phyloP scores from a whole-genome alignment of 2,797 vertebrate genomes.

The Micrastur ruficollis region DNA sequence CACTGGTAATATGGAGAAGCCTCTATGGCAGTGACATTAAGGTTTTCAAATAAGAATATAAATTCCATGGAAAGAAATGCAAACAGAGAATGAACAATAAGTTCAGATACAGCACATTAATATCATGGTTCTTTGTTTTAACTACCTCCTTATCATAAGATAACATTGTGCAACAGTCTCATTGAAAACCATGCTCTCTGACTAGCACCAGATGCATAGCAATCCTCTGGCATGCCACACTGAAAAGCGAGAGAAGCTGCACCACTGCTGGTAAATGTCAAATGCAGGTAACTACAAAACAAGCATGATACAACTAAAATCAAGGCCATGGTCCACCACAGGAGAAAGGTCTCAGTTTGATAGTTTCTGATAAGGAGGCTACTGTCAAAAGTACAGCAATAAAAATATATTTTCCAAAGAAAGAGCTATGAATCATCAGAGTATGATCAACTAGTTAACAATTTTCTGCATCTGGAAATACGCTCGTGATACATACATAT shows the following conservation, averaged over 20 bases:
- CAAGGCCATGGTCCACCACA: background rate
- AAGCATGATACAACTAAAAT: background rate
- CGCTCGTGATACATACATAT: rapidly evolving
- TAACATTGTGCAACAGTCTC: background rate
- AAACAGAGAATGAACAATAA: background rate
- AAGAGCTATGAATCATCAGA: background rate
- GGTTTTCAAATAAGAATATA: background rate
- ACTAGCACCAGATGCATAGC: background rate
- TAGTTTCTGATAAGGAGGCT: background rate
- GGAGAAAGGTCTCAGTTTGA: background rate
- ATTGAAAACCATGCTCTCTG: background rate
- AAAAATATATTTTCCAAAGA: background rate
- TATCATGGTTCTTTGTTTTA: background rate
- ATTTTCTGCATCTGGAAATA: background rate
- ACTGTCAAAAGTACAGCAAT: background rate
- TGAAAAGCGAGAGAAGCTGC: background rate
- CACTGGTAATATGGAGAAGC: background rate
- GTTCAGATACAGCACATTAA: background rate
- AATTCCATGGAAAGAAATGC: conserved; percentile 4
- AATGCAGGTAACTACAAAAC: background rate
- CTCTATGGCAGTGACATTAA: background rate
- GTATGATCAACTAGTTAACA: background rate
- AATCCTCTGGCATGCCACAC: rapidly evolving
- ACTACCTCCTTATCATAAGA: background rate
- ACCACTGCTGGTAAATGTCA: background rate